phyloP scores from a whole-genome alignment of 1,140 invertebrate genomes.

The Cherax quadricarinatus region DNA sequence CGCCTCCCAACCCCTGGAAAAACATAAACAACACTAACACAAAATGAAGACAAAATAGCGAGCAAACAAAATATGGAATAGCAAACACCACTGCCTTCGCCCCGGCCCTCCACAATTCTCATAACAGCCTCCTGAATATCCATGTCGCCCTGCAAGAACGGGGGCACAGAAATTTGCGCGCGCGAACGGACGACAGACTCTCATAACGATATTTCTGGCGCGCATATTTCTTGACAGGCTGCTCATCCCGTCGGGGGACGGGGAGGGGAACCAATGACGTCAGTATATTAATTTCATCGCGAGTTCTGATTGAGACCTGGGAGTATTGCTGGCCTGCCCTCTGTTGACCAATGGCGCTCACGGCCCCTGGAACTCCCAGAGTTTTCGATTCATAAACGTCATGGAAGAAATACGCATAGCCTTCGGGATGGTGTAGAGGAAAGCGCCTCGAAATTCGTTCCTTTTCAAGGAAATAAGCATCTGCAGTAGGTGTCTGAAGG shows the following conservation, averaged over 20 bases:
- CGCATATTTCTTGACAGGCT: slow-evolving; percentile 70
- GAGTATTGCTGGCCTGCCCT: slow-evolving; percentile 68
- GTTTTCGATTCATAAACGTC: slow-evolving; percentile 34
- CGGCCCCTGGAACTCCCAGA: slow-evolving; percentile 56
- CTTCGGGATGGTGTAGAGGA: not conserved
- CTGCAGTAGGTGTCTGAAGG: too few relatives aligned
- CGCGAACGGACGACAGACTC: slow-evolving; percentile 43
- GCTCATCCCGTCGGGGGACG: slow-evolving; percentile 33
- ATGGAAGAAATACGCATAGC: not conserved
- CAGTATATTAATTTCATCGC: slow-evolving; percentile 70
- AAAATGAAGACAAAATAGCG: not conserved
- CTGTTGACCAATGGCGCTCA: slow-evolving; percentile 68
- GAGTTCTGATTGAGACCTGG: slow-evolving; percentile 64
- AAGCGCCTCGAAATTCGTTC: not conserved
- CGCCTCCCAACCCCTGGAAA: too few relatives aligned
- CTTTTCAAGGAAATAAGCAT: not conserved
- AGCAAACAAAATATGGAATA: not conserved
- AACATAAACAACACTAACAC: not conserved
- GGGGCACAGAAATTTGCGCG: slow-evolving; percentile 25
- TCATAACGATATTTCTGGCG: slow-evolving; percentile 66
- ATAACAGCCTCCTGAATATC: slow-evolving; percentile 47
- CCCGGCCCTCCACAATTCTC: not conserved
- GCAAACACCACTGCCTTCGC: not conserved
- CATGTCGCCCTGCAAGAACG: slow-evolving; percentile 43
- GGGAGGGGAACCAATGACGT: slow-evolving; percentile 52